Percentiles rank a stretch among this genome's conserved stretches.
These are phyloP conservation scores for Monochamus saltuarius DNA, from an alignment of 1,140 invertebrate genomes.

Conservation along the genomic window DNA sequence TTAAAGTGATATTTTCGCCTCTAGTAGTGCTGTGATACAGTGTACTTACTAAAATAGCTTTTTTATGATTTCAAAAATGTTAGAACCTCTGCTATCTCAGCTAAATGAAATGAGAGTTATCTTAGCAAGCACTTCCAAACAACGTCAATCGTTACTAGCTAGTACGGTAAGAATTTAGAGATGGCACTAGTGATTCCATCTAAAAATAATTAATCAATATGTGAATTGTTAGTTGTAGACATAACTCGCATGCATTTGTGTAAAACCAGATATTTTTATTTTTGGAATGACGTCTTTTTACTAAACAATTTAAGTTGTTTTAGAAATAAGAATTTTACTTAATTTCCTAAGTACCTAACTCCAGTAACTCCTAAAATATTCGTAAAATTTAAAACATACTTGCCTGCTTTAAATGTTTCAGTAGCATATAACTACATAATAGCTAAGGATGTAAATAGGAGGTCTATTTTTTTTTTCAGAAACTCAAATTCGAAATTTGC, in stretches of 20 bases:
- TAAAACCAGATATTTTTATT: too few relatives aligned
- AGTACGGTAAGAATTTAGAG: slow-evolving; percentile 64
- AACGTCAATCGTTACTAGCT: slow-evolving; percentile 74
- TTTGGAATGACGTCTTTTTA: slow-evolving; percentile 3
- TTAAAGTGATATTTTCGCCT: too few relatives aligned
- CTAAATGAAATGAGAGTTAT: slow-evolving; percentile 70
- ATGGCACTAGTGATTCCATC: slow-evolving; percentile 24
- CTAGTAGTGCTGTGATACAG: too few relatives aligned
- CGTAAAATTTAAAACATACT: background rate
- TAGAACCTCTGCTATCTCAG: slow-evolving; percentile 69
- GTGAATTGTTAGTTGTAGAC: background rate
- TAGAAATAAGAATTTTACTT: background rate
- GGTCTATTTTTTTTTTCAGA: slow-evolving; percentile 54
- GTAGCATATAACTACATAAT: too few relatives aligned
- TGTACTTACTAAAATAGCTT: too few relatives aligned
- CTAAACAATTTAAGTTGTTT: background rate
- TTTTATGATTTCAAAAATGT: slow-evolving; percentile 55
- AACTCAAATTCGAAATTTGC: slow-evolving; percentile 72
- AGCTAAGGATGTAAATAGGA: too few relatives aligned
- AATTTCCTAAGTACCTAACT: background rate
- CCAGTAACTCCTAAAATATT: background rate
- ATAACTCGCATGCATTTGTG: background rate
- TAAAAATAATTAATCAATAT: background rate
- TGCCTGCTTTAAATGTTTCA: slow-evolving; percentile 19
- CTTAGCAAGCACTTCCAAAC: slow-evolving; percentile 79